Percentiles rank a stretch among this genome's conserved stretches.
Conservation (phyloP, 2,888 invertebrate genomes). For the Gonocerus acuteangulatus region DNA sequence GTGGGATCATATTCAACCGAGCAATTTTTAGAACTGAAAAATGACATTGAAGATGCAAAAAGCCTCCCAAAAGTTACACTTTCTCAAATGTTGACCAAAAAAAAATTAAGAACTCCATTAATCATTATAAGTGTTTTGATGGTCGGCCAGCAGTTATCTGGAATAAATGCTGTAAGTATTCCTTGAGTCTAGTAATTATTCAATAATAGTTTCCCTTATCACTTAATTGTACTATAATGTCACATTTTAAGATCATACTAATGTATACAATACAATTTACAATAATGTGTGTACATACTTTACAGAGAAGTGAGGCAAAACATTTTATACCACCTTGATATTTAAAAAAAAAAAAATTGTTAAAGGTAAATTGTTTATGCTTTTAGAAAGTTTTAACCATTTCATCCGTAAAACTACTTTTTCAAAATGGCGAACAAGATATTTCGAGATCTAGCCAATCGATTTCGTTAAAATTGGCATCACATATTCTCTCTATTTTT, state of each 20-base stretch:
- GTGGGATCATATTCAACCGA: conserved; percentile 13
- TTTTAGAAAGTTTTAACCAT: no score
- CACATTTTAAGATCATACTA: not conserved
- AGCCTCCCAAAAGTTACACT: conserved; percentile 59
- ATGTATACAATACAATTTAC: no score
- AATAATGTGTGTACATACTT: no score
- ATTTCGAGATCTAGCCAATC: no score
- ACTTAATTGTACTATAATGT: not conserved
- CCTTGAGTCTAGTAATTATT: not conserved
- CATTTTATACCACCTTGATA: no score
- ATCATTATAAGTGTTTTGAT: conserved; percentile 75
- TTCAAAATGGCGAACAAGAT: no score
- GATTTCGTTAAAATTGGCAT: no score
- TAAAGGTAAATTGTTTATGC: no score
- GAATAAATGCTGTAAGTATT: conserved; percentile 70
- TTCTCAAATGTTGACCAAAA: conserved; percentile 60
- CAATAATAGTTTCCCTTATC: not conserved
- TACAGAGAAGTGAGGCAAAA: no score
- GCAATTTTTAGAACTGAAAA: conserved; percentile 45
- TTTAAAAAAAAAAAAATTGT: no score
- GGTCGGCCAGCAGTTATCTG: conserved; percentile 81
- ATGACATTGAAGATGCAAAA: conserved; percentile 54
- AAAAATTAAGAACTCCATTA: conserved; percentile 65
- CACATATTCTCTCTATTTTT: no score
- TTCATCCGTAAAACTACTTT: no score